Evolutionary conservation across 2,888 invertebrate genomes (phyloP), one percentile per base, ranked within the genome.

Genomic region (Erpobdella octoculata): DNA sequence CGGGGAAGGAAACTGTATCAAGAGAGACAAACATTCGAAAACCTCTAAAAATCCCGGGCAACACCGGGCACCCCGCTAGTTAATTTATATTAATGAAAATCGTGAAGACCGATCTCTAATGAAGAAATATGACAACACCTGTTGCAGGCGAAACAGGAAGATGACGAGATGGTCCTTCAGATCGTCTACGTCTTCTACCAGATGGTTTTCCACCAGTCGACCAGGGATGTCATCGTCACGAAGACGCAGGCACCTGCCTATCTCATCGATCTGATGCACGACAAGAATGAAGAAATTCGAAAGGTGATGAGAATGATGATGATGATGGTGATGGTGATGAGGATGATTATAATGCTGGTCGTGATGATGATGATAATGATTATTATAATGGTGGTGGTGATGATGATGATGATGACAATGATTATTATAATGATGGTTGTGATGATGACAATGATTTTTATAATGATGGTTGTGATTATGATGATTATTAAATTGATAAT

Each of bases 91-190:
- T n/a, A n/a, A n/a, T n/a, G n/a, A n/a, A n/a, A n/a, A n/a, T n/a
- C n/a, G n/a, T n/a, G n/a, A n/a, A n/a, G n/a, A n/a, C n/a, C n/a
- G n/a, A n/a, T n/a, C n/a, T n/a, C n/a, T n/a, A n/a, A n/a, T n/a
- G n/a, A n/a, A n/a, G n/a, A n/a, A n/a, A n/a, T n/a, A n/a, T n/a
- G n/a, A n/a, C n/a, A n/a, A n/a, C n/a, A n/a, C n/a, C n/a, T n/a
- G n/a, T 31, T 69, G 79, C 58, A 80, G 86, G 91, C 90, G 74
- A 91, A 93, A 79, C 96, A 96, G 86, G 95, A 95, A 80, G 96
- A 97, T 84, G 96, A 96, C 85, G 96, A 97, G 85, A 91, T 97
- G 82, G 95, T 97, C 73, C 87, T 96, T 79, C 97, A 98, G 86
- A 94, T 97, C 73, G 90, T 94, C 74, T 96, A 90, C 84, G 91